Percentiles rank a stretch among this genome's conserved stretches.
Evolutionary conservation across 1,140 invertebrate genomes (phyloP).

Genomic region (Ruditapes philippinarum): DNA sequence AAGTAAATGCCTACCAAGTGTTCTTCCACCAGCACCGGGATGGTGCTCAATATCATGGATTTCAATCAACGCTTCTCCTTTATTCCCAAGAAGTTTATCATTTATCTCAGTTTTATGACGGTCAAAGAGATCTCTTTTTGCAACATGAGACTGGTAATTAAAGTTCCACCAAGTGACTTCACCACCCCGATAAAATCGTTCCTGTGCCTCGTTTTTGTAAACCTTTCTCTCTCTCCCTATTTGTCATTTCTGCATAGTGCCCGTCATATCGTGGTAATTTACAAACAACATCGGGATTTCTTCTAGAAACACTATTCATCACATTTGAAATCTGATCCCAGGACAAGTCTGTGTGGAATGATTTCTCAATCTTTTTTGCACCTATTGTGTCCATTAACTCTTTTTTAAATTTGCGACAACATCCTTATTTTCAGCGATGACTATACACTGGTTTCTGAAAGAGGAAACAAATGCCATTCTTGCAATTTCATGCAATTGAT

Average conservation of each 20-base stretch:
- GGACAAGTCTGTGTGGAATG: background rate
- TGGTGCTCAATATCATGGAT: constrained; percentile 43
- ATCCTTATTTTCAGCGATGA: constrained; percentile 7
- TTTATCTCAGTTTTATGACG: background rate
- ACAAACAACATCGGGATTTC: background rate
- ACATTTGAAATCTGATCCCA: background rate
- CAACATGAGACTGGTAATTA: constrained; percentile 21
- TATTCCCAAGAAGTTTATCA: background rate
- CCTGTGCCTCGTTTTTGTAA: background rate
- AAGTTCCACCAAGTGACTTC: constrained; percentile 44
- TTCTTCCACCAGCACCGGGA: constrained; percentile 51
- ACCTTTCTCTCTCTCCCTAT: constrained; percentile 19
- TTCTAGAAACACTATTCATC: background rate
- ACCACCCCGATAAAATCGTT: constrained; percentile 21
- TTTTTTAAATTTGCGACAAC: background rate
- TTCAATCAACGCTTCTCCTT: background rate
- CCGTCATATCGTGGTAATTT: constrained; percentile 22
- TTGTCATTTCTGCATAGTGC: background rate
- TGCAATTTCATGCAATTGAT: background rate
- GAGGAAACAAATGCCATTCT: background rate
- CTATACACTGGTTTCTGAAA: constrained; percentile 3
- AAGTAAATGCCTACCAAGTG: constrained; percentile 42
- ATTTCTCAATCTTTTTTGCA: background rate
- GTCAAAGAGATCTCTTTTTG: background rate
- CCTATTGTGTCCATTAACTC: background rate